A percentile compares a stretch with the other conserved stretches of the same genome.
Evolutionary conservation across 2,113 vertebrate species (phyloP).

Genomic region (Crotalus helleri): DNA sequence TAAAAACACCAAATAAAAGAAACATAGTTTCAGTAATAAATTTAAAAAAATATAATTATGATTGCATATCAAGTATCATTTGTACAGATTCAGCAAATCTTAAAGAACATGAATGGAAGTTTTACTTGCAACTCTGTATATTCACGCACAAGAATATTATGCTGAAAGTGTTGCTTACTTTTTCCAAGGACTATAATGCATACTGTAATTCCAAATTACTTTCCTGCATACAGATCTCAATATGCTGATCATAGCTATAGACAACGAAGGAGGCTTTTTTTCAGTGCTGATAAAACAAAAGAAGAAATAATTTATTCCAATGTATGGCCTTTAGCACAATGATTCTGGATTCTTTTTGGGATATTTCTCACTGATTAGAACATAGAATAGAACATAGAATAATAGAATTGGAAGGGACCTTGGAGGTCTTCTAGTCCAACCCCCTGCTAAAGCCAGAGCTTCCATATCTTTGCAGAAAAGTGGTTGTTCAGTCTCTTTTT

Average conservation of each 20-base stretch:
- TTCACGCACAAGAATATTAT: neutral
- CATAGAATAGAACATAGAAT: neutral
- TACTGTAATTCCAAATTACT: neutral
- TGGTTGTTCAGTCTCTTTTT: no score
- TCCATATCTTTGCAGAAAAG: neutral
- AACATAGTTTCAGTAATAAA: neutral
- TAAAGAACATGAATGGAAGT: neutral
- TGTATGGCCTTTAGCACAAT: neutral
- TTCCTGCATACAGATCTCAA: neutral
- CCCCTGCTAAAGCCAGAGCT: neutral
- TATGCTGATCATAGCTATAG: neutral
- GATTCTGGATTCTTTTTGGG: neutral
- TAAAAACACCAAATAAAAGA: neutral
- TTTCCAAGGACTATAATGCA: neutral
- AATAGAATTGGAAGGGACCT: neutral
- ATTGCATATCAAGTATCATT: neutral
- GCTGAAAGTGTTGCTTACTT: neutral
- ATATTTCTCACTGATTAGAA: neutral
- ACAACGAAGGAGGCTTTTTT: neutral
- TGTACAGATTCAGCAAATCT: neutral
- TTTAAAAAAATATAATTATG: neutral
- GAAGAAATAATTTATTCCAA: neutral
- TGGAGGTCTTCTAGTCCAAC: neutral
- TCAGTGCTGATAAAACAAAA: neutral
- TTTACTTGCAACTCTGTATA: neutral